Evolutionary conservation across 2,888 invertebrate species (phyloP).

Genomic region (Cremastinae sp.): DNA sequence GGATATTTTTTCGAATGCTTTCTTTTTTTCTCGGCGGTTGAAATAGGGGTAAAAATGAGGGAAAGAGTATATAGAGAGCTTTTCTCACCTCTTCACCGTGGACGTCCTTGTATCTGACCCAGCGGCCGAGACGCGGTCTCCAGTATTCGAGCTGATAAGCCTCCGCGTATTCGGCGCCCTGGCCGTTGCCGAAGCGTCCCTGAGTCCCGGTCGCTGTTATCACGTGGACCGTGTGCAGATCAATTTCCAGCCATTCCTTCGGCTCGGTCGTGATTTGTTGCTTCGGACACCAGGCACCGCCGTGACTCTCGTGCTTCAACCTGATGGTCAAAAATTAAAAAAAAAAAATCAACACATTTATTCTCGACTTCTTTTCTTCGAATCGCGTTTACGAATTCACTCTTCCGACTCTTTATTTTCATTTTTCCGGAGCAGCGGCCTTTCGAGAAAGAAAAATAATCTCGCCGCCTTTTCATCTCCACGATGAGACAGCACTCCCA

Average conservation of each 20-base stretch:
- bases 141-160: conserved; percentile 92
- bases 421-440: conserved; percentile 41
- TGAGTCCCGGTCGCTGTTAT: conserved; percentile 91
- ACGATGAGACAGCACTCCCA: conserved; percentile 46
- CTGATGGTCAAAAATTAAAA: conserved; percentile 82
- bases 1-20: conserved; percentile 51
- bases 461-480: conserved; percentile 24
- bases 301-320: conserved; percentile 89
- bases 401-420: conserved; percentile 61
- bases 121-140: conserved; percentile 89
- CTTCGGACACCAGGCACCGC: conserved; percentile 97
- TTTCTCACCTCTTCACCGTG: conserved; percentile 88
- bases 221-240: conserved; percentile 89
- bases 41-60: conserved; percentile 6
- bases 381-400: background rate
- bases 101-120: conserved; percentile 89
- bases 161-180: conserved; percentile 93
- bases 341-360: background rate
- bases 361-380: conserved; percentile 9
- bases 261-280: conserved; percentile 89
- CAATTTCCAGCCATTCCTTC: conserved; percentile 90
- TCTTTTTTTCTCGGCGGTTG: conserved; percentile 43
- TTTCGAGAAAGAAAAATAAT: conserved; percentile 57
- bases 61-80: no score
- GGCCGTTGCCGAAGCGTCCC: conserved; percentile 95